Evolutionary conservation across 2,113 vertebrate species (phyloP).

Genomic region (Oncorhynchus clarkii): DNA sequence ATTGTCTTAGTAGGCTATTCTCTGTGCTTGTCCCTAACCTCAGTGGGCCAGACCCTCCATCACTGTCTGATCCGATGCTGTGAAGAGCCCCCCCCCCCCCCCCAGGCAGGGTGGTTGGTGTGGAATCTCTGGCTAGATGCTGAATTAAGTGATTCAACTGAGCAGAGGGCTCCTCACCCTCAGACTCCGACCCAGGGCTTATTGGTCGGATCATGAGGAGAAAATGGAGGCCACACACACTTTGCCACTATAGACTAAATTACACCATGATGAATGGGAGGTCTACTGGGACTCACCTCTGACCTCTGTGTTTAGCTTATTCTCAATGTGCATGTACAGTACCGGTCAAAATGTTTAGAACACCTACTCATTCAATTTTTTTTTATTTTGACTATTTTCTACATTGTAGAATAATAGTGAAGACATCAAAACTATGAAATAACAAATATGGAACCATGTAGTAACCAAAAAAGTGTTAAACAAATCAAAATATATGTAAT

Average conservation of each 20-base stretch:
- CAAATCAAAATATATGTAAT: no score
- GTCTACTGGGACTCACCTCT: slow-evolving; percentile 25
- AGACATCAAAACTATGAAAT: no score
- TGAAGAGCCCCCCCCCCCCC: not conserved
- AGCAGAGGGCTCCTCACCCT: not conserved
- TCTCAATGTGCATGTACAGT: not conserved
- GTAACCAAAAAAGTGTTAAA: no score
- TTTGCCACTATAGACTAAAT: slow-evolving; percentile 22
- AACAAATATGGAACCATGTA: no score
- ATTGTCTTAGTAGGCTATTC: slow-evolving; percentile 32
- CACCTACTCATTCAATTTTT: no score
- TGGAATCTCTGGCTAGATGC: slow-evolving; percentile 37
- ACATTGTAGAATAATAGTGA: no score
- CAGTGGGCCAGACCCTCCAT: not conserved
- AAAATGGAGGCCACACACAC: slow-evolving; percentile 56
- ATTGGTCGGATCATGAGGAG: slow-evolving; percentile 24
- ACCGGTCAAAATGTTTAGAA: no score
- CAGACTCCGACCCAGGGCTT: not conserved
- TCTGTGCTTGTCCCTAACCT: slow-evolving; percentile 11
- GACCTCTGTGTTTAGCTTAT: slow-evolving; percentile 1
- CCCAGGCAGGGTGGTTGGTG: not conserved
- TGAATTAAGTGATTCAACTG: slow-evolving; percentile 54
- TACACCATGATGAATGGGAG: slow-evolving; percentile 17
- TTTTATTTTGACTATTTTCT: no score
- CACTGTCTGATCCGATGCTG: not conserved